Base-by-base conservation (phyloP, 1,140 invertebrate genomes). In the Drepana arcuata region DNA sequence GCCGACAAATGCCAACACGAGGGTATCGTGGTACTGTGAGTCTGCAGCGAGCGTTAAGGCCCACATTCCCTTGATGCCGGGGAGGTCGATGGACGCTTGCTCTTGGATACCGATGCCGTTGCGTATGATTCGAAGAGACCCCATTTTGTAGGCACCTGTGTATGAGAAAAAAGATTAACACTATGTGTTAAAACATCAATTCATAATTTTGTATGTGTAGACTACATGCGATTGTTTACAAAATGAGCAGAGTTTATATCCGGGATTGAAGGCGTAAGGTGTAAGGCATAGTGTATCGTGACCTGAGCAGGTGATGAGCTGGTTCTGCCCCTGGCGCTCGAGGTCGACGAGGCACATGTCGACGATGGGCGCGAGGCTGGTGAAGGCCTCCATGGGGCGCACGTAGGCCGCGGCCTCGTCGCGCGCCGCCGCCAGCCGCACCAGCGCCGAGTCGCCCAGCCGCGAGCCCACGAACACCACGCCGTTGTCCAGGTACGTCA, bases 401-500 rank as follows among this genome's bases (percentile, higher is more conserved):
- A 99, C 94, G 74, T 97, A 99, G 7, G 93, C 94, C 7, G 92
- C 92, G 62, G 88, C 89, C 28, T 95, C 94, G 75, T 98, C 94
- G 0, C 92, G 84, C 48, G 92, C 90, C 2, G 92, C 90, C 54
- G 93, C 95, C 21, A 99, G 84, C 63, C 96, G 95, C 0, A 99
- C 91, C 2, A 99, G 83, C 47, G 99, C 97, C 0, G 96, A 98
- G 82, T 99, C 98, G 0, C 98, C 98, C 13, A 99, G 85, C 12
- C 96, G 89, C 0, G 97, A 99, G 0, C 98, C 98, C 55, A 99
- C 91, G 75, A 97, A 99, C 30, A 99, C 91, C 14, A 99, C 97
- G 25, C 96, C 96, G 85, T 99, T 99, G 71, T 99, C 98, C 29
- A 99, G 84, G 69, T 99, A 99, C n/a, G 96, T 98, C 66, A 99